Percentiles rank a stretch among this genome's conserved stretches.
These are phyloP conservation scores for Amazona guildingii DNA, from an alignment of 2,113 vertebrate species.

Conservation along the genomic window DNA sequence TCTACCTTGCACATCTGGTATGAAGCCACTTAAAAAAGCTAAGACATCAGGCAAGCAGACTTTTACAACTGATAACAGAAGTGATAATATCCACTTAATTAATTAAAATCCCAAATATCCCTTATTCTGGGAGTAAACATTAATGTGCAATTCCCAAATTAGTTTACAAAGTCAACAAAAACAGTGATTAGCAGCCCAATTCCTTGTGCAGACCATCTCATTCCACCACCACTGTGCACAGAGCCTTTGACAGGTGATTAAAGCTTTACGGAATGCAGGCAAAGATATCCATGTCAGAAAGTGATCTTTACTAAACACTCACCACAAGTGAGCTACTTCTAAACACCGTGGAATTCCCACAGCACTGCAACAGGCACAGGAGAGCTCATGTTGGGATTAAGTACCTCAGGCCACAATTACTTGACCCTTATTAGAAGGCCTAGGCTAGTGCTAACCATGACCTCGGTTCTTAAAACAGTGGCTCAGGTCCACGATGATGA, in stretches of 20 bases:
- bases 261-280: background rate
- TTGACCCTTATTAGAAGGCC: background rate
- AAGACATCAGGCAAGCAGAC: background rate
- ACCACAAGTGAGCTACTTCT: background rate
- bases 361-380: fast-evolving
- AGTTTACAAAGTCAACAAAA: background rate
- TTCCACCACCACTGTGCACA: background rate
- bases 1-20: background rate
- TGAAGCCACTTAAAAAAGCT: background rate
- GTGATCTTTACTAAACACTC: background rate
- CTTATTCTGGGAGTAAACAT: background rate
- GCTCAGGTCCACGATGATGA: background rate
- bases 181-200: background rate
- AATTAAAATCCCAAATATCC: background rate
- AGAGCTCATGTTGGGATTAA: fast-evolving
- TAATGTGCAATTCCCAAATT: background rate
- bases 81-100: background rate
- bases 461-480: background rate
- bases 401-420: background rate
- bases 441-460: background rate
- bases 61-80: background rate
- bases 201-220: background rate
- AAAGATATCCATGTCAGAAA: background rate
- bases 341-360: fast-evolving
- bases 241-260: background rate